Conservation (phyloP, 2,888 invertebrate genomes). For the Pollenia amentaria region DNA sequence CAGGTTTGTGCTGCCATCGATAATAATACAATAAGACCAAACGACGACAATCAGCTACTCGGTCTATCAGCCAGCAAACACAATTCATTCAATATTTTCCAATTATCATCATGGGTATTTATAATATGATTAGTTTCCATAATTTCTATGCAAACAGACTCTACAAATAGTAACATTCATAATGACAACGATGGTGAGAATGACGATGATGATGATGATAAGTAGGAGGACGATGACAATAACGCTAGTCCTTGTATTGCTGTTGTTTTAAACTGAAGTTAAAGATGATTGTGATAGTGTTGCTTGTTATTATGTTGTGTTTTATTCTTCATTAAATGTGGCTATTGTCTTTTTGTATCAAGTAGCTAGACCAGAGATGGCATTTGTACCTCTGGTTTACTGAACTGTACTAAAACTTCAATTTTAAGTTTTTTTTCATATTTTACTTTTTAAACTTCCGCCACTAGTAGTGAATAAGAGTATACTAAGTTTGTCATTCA, state of each 20-base stretch:
- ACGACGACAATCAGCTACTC: background rate
- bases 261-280: slow-evolving; percentile 2
- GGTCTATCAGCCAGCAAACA: background rate
- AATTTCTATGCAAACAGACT: slow-evolving; percentile 37
- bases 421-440: background rate
- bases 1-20: slow-evolving; percentile 15
- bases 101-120: slow-evolving; percentile 66
- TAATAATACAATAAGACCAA: slow-evolving; percentile 30
- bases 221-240: background rate
- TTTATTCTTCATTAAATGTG: slow-evolving; percentile 36
- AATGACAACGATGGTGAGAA: background rate
- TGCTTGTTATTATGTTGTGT: background rate
- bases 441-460: background rate
- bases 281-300: slow-evolving; percentile 7
- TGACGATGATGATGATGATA: background rate
- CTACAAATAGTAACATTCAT: slow-evolving; percentile 20
- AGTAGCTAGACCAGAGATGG: slow-evolving; percentile 17
- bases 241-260: background rate
- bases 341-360: slow-evolving; percentile 26
- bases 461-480: no score
- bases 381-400: background rate
- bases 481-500: no score
- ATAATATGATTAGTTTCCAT: slow-evolving; percentile 69
- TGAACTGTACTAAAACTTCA: background rate
- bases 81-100: slow-evolving; percentile 56